A percentile compares a stretch with the other conserved stretches of the same genome.
These are phyloP conservation scores for Cettia cetti DNA, from an alignment of 2,113 vertebrate species.

Conservation along the genomic window DNA sequence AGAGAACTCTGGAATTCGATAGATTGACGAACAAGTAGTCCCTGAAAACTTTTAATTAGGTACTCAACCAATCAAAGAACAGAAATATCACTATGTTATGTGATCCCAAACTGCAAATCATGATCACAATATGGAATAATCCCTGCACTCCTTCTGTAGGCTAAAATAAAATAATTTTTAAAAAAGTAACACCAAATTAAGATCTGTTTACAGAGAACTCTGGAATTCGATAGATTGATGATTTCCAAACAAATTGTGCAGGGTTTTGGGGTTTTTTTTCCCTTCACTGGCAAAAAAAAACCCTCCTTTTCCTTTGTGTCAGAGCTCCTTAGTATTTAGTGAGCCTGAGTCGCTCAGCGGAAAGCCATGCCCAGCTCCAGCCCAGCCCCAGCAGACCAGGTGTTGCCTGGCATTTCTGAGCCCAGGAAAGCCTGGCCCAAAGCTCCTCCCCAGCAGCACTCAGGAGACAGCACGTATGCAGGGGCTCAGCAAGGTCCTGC, in stretches of 20 bases:
- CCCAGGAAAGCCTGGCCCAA: not conserved
- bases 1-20: not conserved
- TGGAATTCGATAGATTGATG: fast-evolving
- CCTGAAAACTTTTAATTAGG: too few relatives aligned
- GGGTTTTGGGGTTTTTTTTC: too few relatives aligned
- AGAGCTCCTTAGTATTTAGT: not conserved
- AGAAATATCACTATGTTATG: not conserved
- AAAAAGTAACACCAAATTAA: not conserved
- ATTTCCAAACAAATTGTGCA: not conserved
- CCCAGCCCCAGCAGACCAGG: not conserved
- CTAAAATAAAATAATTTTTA: not conserved
- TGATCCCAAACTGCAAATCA: not conserved
- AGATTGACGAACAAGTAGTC: fast-evolving
- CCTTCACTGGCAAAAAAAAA: not conserved
- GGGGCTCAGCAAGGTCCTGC: not conserved
- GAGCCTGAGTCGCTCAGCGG: not conserved
- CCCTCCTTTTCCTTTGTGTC: not conserved
- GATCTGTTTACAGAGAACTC: not conserved
- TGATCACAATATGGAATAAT: not conserved
- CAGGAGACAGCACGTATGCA: not conserved
- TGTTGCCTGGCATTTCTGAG: not conserved
- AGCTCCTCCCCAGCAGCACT: not conserved
- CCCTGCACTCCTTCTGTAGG: not conserved
- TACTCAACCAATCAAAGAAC: not conserved
- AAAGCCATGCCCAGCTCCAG: not conserved